Base-by-base conservation (phyloP, 2,888 invertebrate species). In the Platerodrilus igneus region DNA sequence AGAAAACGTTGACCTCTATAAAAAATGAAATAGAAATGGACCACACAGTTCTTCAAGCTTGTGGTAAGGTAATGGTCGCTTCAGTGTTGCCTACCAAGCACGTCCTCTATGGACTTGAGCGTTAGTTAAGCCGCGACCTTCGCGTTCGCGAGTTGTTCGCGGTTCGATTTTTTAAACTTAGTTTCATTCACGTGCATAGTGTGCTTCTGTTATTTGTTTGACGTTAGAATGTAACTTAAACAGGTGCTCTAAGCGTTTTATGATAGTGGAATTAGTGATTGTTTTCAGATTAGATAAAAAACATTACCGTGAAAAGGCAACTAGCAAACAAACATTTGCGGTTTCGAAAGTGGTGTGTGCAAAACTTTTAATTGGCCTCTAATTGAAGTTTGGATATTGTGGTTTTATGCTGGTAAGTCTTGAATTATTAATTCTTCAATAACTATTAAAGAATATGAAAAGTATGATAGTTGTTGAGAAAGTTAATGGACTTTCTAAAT, bases 401-500 rank as follows among this genome's bases (percentile, higher is more conserved):
- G 9, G 22, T 19, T 31, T 2, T 28, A 18, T 28, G 18, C 16
- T 21, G 31, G 31, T 31, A 16, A 31, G 31, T 31, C n/a, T 22
- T n/a, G 3, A 25, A 13, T 11, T 31, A 11, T 10, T 28, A 16
- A 9, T 5, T 4, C 16, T 10, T 15, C 6, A 17, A 19, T n/a
- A 7, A 16, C 5, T 11, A 14, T 13, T 13, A 10, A 2, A 15
- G 28, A 8, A 16, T 8, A 19, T 29, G 33, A 35, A 37, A 16
- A 32, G 27, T 36, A 32, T 22, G 36, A 41, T 22, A 16, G 32
- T 17, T 23, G 16, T 34, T 25, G 41, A 30, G 42, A 43, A 43
- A 43, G 42, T 43, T 30, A 23, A 22, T 18, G 25, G 16, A 38
- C 42, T 43, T 43, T 43, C 42, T 43, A 43, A 41, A 38, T 38